Conservation (phyloP, 2,888 invertebrate species). For the Tupiocoris notatus region DNA sequence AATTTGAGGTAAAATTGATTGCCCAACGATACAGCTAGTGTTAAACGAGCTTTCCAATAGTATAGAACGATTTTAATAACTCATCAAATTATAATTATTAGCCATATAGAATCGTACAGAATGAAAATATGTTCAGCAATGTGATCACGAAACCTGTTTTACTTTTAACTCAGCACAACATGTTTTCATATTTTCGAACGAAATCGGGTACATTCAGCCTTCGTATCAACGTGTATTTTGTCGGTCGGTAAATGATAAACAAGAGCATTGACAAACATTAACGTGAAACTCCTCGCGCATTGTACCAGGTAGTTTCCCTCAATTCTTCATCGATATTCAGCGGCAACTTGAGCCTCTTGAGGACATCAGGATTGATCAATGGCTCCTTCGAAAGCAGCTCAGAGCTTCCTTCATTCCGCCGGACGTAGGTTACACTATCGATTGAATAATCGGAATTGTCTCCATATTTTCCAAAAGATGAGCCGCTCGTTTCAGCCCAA, state of each 20-base stretch:
- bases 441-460: background rate
- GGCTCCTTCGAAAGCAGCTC: background rate
- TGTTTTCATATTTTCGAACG: background rate
- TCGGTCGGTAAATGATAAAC: background rate
- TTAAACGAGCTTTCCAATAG: too few relatives aligned
- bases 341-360: background rate
- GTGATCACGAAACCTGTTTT: background rate
- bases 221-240: background rate
- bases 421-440: background rate
- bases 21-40: too few relatives aligned
- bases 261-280: background rate
- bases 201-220: background rate
- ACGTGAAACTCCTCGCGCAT: background rate
- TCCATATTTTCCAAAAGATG: background rate
- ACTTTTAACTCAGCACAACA: background rate
- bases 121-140: too few relatives aligned
- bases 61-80: too few relatives aligned
- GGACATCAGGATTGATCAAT: background rate
- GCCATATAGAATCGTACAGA: too few relatives aligned
- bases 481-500: background rate
- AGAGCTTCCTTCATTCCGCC: background rate
- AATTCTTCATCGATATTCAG: background rate
- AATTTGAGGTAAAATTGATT: too few relatives aligned
- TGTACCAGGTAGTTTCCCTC: background rate
- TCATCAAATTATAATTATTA: too few relatives aligned